Evolutionary conservation across 2,113 vertebrate genomes (phyloP), one percentile per base, ranked within the genome.

Genomic region (Cyprinus carpio): DNA sequence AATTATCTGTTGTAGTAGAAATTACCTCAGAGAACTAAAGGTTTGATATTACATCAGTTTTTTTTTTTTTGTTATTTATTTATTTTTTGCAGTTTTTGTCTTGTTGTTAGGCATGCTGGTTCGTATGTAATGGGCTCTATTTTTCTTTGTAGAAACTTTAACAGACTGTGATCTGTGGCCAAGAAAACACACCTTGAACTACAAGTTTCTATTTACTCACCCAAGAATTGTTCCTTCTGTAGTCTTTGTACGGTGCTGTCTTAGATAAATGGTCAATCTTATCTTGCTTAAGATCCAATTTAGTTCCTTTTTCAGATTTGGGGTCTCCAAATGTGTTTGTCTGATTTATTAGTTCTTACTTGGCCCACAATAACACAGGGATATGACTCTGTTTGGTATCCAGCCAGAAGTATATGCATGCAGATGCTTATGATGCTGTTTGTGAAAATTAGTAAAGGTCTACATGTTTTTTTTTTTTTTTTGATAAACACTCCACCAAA

Each of bases 241-340:
- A 75, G 75, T 83, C 54, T 74, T 83, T 74, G 25, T 75, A 37
- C 62, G 27, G 6, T 46, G 27, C 60, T 62, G 54, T 76, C 34
- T 37, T 75, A 37, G 69, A 58, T 60, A 60, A n/a, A 1, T 29
- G 8, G 18, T 5, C 34, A 20, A 43, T 77, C 43, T 76, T 77
- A 77, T 78, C 74, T 72, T 23, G n/a, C 49, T 37, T 37, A 67
- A 65, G 74, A 77, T 84, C 43, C 60, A 51, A 84, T 84, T 67
- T 77, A 84, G 74, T 84, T 64, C 51, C 74, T 77, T 62, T 84
- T 84, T 60, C 23, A 51, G 75, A 29, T 65, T 75, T 37, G 58
- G 31, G 65, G 13, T 80, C 56, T 78, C 51, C 76, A 74, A 85
- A 85, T 64, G 37, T 54, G 16, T 49, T 72, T 62, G 37, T 72